Percentiles rank a stretch among this genome's conserved stretches.
Conservation (phyloP, 2,113 vertebrate species). For the Oreamnos americanus region DNA sequence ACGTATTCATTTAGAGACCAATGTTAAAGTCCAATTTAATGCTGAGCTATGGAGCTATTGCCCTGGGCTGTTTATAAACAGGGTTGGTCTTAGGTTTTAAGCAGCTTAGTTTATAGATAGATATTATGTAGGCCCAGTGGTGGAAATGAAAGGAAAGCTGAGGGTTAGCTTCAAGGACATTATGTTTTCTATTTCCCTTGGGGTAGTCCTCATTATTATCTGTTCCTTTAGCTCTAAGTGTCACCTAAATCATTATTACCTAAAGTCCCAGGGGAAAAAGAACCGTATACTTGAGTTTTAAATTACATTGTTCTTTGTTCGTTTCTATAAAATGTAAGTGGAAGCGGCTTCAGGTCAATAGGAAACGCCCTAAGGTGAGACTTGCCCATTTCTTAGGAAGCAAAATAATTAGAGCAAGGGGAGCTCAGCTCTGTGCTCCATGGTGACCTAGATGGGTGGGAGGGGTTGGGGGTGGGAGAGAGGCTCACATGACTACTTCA, state of each 20-base stretch:
- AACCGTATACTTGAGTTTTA: neutral
- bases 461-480: neutral
- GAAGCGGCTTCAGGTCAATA: neutral
- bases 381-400: neutral
- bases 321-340: neutral
- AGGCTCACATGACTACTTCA: neutral
- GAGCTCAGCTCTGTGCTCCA: neutral
- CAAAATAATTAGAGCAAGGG: neutral
- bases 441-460: neutral
- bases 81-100: neutral
- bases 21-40: neutral
- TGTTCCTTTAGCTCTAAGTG: neutral
- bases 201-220: neutral
- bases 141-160: neutral
- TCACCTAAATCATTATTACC: neutral
- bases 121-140: neutral
- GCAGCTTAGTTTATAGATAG: neutral
- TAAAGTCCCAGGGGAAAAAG: neutral
- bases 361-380: fast-evolving
- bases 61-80: neutral
- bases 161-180: neutral
- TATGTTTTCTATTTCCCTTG: neutral
- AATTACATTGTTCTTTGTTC: neutral
- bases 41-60: neutral
- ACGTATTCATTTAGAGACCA: neutral